Percentiles rank a stretch among this genome's conserved stretches.
phyloP scores from a whole-genome alignment of 1,140 invertebrate genomes.

The Fopius arisanus region DNA sequence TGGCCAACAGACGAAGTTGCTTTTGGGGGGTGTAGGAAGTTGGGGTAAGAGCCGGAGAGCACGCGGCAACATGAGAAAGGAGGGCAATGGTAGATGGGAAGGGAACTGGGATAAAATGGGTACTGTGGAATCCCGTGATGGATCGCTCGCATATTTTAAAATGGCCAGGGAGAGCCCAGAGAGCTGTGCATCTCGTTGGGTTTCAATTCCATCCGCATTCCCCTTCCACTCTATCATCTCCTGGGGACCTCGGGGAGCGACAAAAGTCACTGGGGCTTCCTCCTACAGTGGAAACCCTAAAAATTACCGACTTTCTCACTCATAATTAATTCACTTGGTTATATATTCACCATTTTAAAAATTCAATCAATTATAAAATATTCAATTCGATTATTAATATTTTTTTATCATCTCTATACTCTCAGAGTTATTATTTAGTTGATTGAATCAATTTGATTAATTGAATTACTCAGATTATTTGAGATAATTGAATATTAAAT shows the following conservation, averaged over 20 bases:
- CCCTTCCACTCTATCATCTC: conserved; percentile 1
- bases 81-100: conserved; percentile 14
- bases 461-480: too few relatives aligned
- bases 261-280: conserved; percentile 4
- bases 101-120: conserved; percentile 32
- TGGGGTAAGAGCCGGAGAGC: conserved; percentile 16
- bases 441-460: too few relatives aligned
- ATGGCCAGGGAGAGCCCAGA: conserved; percentile 14
- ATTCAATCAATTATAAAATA: too few relatives aligned
- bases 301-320: neutral
- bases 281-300: neutral
- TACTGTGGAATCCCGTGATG: conserved; percentile 33
- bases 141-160: conserved; percentile 39
- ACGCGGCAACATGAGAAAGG: conserved; percentile 5
- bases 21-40: conserved; percentile 7
- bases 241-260: neutral
- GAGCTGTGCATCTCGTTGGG: conserved; percentile 24
- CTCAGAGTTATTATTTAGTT: too few relatives aligned
- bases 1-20: conserved; percentile 26
- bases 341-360: neutral
- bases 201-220: conserved; percentile 31
- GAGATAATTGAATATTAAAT: too few relatives aligned
- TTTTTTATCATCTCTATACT: too few relatives aligned
- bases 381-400: too few relatives aligned
- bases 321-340: neutral